These are phyloP conservation scores for Hozukius guyotensis DNA, from an alignment of 2,797 vertebrate genomes.

Conservation along the genomic window DNA sequence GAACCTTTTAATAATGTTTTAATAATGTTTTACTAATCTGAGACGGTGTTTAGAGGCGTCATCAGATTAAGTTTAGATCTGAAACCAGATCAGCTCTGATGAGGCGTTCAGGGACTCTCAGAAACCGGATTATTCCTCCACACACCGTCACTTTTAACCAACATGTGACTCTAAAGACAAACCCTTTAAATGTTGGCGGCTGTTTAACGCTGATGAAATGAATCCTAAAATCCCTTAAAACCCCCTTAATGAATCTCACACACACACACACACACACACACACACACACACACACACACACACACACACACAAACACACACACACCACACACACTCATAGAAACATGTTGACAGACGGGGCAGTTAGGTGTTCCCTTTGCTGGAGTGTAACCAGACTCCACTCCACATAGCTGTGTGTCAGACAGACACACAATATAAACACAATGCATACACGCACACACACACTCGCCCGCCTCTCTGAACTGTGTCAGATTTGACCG, in stretches of 20 bases:
- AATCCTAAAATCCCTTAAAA: too few species aligned
- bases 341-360: constrained; percentile 47
- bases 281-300: not conserved
- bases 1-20: too few species aligned
- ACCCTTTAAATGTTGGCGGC: too few species aligned
- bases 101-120: not conserved
- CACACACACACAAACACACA: not conserved
- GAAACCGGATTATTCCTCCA: not conserved
- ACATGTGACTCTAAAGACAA: not conserved
- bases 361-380: constrained; percentile 56
- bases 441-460: not conserved
- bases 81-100: not conserved
- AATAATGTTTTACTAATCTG: not conserved
- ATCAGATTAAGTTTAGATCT: not conserved
- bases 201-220: too few species aligned
- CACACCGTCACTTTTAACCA: not conserved
- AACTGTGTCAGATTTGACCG: constrained; percentile 31
- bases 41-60: not conserved
- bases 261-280: constrained; percentile 10
- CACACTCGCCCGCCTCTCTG: not conserved
- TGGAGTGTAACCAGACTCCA: constrained; percentile 65
- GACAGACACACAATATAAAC: constrained; percentile 20
- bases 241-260: constrained; percentile 33
- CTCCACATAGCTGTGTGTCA: constrained; percentile 50
- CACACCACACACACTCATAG: not conserved